Evolutionary conservation across 2,888 invertebrate genomes (phyloP), one percentile per base, ranked within the genome.

Genomic region (Iphiclides podalirius): DNA sequence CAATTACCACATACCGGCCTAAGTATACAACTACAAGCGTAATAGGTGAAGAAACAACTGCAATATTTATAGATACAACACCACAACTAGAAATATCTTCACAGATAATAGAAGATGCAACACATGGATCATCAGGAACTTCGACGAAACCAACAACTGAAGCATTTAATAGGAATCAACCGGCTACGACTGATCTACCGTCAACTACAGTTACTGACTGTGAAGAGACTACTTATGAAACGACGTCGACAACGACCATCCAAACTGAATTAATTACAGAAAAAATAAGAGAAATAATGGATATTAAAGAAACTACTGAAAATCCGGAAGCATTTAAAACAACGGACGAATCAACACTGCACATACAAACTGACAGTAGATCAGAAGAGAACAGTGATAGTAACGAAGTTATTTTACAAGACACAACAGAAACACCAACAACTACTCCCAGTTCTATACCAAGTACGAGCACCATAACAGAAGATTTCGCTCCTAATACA

Each of bases 1-100:
- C 75, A 28, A 66, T 87, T 13, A 88, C 88, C n/a, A 88, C 88
- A 9, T 87, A 88, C 17, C 72, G 87, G 55, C 87, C 89, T 44
- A 70, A 64, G 56, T 85, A 77, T 58, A 55, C 67, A 14, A 75
- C 83, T 4, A 75, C 79, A 12, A 75, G 72, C n/a, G 77, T 68
- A 34, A 38, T 64, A 15, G 39, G 42, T 16, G 75, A 77, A 48
- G 81, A 84, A 60, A 69, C 66, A 2, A 79, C 84, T 0, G 79
- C 79, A 26, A 52, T 60, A 0, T 49, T 68, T 9, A 62, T 70
- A 41, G 81, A 86, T 47, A 75, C 74, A 0, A 80, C 79, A 14
- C 64, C 68, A 4, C 57, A 68, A 37, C 58, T 76, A 13, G 82
- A 84, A 61, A 70, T 77, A 11, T 80, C 83, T 11, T 79, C 82